Conservation (phyloP, 2,888 invertebrate species). For the Macaria notata region DNA sequence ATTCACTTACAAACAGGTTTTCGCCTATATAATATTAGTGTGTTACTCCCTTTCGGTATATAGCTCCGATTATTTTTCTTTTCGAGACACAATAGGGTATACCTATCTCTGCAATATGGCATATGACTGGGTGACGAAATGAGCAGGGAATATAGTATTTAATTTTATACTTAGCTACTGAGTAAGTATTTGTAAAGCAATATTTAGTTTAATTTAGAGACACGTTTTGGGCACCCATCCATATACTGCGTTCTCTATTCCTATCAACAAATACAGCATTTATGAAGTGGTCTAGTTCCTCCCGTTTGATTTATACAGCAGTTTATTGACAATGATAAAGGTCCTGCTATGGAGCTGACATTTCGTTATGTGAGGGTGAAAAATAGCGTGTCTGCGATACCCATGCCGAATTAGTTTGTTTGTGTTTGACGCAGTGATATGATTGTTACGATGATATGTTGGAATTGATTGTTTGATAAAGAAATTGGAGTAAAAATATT, state of each 20-base stretch:
- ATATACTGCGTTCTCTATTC: too few species aligned
- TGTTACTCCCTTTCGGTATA: too few species aligned
- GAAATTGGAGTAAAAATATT: too few species aligned
- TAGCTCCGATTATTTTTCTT: background rate
- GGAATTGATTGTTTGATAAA: too few species aligned
- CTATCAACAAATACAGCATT: slow-evolving; percentile 13
- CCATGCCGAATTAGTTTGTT: slow-evolving; percentile 51
- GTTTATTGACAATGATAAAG: slow-evolving; percentile 75
- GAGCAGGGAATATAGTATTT: slow-evolving; percentile 55
- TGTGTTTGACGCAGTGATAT: slow-evolving; percentile 34
- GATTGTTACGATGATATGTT: background rate
- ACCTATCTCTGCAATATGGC: slow-evolving; percentile 50
- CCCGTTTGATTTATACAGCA: slow-evolving; percentile 61
- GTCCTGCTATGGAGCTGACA: slow-evolving; percentile 65
- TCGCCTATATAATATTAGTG: too few species aligned
- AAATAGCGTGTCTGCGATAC: slow-evolving; percentile 57
- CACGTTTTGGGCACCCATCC: too few species aligned
- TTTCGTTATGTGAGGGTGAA: slow-evolving; percentile 67
- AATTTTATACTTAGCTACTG: slow-evolving; percentile 42
- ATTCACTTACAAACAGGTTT: too few species aligned
- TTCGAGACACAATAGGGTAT: slow-evolving; percentile 37
- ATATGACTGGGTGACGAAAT: slow-evolving; percentile 42
- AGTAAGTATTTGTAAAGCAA: too few species aligned
- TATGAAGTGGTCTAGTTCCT: slow-evolving; percentile 37
- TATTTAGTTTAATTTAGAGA: too few species aligned